These are phyloP conservation scores for Sparus aurata DNA, from an alignment of 2,797 vertebrate species.

Conservation along the genomic window DNA sequence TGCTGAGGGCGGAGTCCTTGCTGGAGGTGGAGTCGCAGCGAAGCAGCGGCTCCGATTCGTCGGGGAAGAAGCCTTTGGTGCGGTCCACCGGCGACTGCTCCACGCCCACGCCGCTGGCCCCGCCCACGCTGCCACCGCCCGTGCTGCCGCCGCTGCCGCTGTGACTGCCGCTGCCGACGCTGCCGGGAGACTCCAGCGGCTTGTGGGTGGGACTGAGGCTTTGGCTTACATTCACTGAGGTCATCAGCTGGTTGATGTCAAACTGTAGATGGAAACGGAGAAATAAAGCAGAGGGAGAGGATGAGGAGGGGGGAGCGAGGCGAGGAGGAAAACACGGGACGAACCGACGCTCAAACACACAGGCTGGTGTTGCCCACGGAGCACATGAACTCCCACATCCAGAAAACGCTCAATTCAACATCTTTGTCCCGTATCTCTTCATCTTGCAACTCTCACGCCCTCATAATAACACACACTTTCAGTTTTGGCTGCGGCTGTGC, in stretches of 20 bases:
- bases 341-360: background rate
- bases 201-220: conserved; percentile 87
- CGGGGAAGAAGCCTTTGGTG: conserved; percentile 93
- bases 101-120: conserved; percentile 69
- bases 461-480: too few species aligned
- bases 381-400: conserved; percentile 57
- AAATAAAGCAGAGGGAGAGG: background rate
- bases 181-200: conserved; percentile 82
- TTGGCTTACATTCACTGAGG: conserved; percentile 88
- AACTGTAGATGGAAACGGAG: conserved; percentile 80
- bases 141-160: conserved; percentile 45
- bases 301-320: background rate
- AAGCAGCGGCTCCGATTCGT: conserved; percentile 96
- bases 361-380: conserved; percentile 74
- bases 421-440: background rate
- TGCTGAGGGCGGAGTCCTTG: conserved; percentile 95
- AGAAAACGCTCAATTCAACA: background rate
- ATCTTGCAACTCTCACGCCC: background rate
- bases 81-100: conserved; percentile 93
- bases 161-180: conserved; percentile 25
- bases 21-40: conserved; percentile 98
- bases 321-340: background rate
- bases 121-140: conserved; percentile 31
- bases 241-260: conserved; percentile 92
- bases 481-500: background rate